phyloP scores from a whole-genome alignment of 2,888 invertebrate species.

The Cheilosia urbana region DNA sequence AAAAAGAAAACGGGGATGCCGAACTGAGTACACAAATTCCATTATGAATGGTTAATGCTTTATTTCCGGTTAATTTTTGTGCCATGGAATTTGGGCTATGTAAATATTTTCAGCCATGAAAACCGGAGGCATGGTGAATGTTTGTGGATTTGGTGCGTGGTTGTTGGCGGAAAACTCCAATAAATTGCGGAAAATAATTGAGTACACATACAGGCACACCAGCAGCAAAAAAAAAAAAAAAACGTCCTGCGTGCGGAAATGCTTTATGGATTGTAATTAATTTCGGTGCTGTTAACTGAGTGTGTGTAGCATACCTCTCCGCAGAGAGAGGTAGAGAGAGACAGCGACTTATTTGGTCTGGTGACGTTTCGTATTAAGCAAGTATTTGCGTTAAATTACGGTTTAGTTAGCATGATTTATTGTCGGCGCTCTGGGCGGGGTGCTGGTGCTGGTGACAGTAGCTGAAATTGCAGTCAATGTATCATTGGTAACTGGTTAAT shows the following conservation, averaged over 20 bases:
- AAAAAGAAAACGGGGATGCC: conserved; percentile 26
- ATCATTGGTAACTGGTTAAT: conserved; percentile 59
- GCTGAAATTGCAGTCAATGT: conserved; percentile 34
- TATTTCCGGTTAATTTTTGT: conserved; percentile 76
- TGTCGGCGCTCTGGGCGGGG: conserved; percentile 18
- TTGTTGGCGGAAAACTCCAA: conserved; percentile 51
- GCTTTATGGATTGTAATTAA: conserved; percentile 75
- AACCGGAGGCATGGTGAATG: conserved; percentile 17
- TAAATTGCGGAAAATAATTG: conserved; percentile 73
- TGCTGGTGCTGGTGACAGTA: background rate
- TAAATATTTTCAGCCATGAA: conserved; percentile 60
- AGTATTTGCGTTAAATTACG: conserved; percentile 73
- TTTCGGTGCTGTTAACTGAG: conserved; percentile 70
- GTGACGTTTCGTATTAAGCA: conserved; percentile 62
- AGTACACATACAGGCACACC: background rate
- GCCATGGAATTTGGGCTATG: conserved; percentile 64
- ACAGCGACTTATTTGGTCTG: conserved; percentile 51
- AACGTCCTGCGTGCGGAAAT: conserved; percentile 62
- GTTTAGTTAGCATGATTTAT: conserved; percentile 74
- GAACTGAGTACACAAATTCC: conserved; percentile 72
- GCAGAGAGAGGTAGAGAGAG: conserved; percentile 3
- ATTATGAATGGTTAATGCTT: conserved; percentile 74
- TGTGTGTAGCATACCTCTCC: conserved; percentile 39
- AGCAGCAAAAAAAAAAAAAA: conserved; percentile 23
- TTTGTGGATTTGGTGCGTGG: conserved; percentile 42